Evolutionary conservation across 2,797 vertebrate genomes (phyloP), one percentile per base, ranked within the genome.

Genomic region (Tiaroga cobitis): DNA sequence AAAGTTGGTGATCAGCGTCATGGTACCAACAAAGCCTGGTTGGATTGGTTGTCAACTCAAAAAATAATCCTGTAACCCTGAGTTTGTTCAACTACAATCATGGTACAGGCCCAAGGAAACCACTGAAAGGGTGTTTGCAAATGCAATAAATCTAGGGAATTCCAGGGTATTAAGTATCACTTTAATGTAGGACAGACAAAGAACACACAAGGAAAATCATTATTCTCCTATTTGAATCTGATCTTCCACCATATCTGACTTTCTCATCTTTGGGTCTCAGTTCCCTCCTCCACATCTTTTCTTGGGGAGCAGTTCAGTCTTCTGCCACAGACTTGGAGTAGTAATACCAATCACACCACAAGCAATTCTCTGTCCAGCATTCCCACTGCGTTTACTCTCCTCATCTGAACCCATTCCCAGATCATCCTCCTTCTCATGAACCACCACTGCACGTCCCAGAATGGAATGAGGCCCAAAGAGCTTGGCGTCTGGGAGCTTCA

Each of bases 321-420:
- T 91, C 43, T 90, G 90, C 96, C 96, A 97, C 87, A 92, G 86
- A 78, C 54, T 92, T 4, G 92, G 88, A 29, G 69, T 90, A 80
- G 92, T 89, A 26, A 91, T 19, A 43, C 93, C 95, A 34, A 97
- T 95, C 80, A 96, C 93, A n/a, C 96, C 96, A 90, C 96, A 96
- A 86, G 95, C 95, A 11, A 96, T 91, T 3, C 96, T 93, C 68
- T 77, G 93, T 19, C 96, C 96, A 0, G 96, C 95, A 21, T 97
- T 97, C 73, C 96, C 96, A 0, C 96, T 93, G 84, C 94, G 92
- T 89, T 95, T 8, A 85, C 96, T 96, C 85, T 93, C 96, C 19
- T 87, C 90, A 41, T 95, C 92, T 87, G 91, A 91, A 4, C 96
- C 96, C 46, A 91, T 93, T 70, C 96, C 96, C 90, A 96, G 90